phyloP scores from a whole-genome alignment of 2,113 vertebrate species.

The Cephalopterus ornatus region DNA sequence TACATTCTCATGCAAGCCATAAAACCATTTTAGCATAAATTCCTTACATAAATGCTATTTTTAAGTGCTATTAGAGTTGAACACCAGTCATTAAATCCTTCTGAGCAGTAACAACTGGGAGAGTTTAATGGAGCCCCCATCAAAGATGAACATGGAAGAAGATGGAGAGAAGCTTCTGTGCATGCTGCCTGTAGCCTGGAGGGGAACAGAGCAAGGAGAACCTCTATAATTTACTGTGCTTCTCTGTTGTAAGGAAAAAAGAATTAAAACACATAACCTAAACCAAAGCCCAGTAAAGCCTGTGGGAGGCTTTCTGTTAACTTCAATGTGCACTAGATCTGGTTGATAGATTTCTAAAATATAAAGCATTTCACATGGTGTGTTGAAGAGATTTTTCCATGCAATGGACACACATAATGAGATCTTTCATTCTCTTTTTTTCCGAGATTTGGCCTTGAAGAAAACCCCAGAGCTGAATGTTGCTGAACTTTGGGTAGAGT shows the following conservation, averaged over 20 bases:
- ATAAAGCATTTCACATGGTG: slow-evolving; percentile 13
- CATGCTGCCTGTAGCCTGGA: slow-evolving; percentile 18
- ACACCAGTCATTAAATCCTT: slow-evolving; percentile 35
- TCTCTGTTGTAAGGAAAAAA: slow-evolving; percentile 28
- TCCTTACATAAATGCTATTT: background rate
- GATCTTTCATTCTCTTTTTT: slow-evolving; percentile 10
- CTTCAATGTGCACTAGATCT: slow-evolving; percentile 25
- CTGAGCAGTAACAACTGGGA: slow-evolving; percentile 16
- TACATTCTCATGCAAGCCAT: background rate
- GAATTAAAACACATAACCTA: slow-evolving; percentile 48
- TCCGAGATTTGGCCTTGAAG: background rate
- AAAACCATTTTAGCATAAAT: slow-evolving; percentile 9
- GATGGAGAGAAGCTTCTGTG: slow-evolving; percentile 27
- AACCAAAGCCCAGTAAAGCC: slow-evolving; percentile 40
- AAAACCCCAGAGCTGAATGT: background rate
- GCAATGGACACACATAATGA: background rate
- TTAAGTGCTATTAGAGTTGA: background rate
- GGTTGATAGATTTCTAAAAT: slow-evolving; percentile 44
- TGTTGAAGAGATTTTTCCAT: slow-evolving; percentile 39
- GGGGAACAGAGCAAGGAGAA: slow-evolving; percentile 36
- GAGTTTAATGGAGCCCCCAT: slow-evolving; percentile 28
- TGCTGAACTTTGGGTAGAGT: background rate
- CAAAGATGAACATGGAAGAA: slow-evolving; percentile 36
- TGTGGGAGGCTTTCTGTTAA: slow-evolving; percentile 54
- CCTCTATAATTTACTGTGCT: slow-evolving; percentile 42